Conservation (phyloP, 2,888 invertebrate genomes). For the Tiphia femorata region DNA sequence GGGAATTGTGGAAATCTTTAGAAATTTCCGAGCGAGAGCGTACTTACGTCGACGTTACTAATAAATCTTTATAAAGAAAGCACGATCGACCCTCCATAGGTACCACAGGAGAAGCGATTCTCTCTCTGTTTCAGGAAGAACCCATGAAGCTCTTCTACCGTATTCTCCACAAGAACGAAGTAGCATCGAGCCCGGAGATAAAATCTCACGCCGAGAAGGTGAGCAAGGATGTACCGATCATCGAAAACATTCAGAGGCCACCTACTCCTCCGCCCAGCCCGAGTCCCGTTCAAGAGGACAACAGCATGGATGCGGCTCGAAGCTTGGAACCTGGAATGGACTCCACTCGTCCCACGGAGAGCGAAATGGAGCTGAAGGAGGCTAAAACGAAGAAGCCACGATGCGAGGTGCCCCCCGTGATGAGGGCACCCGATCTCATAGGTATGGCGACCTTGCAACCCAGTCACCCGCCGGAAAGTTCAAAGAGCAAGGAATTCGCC, state of each 20-base stretch:
- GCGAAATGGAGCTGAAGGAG: conserved; percentile 49
- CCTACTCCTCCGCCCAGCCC: conserved; percentile 63
- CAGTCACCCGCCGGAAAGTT: conserved; percentile 26
- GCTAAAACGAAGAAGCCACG: conserved; percentile 59
- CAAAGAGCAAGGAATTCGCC: conserved; percentile 42
- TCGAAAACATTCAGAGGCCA: conserved; percentile 60
- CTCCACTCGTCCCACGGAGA: conserved; percentile 29
- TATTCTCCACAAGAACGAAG: conserved; percentile 46
- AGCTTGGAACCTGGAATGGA: conserved; percentile 28
- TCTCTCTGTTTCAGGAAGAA: conserved; percentile 52
- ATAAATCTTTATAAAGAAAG: too few species aligned
- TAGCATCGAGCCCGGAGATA: conserved; percentile 4
- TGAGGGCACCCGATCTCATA: conserved; percentile 51
- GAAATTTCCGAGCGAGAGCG: too few species aligned
- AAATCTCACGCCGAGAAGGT: conserved; percentile 20
- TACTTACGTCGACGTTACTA: too few species aligned
- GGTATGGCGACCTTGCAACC: conserved; percentile 21
- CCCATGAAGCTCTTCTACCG: conserved; percentile 60
- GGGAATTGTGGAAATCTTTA: too few species aligned
- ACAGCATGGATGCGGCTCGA: conserved; percentile 19
- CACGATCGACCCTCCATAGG: too few species aligned
- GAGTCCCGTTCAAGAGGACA: conserved; percentile 43
- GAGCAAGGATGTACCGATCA: conserved; percentile 32
- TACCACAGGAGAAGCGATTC: conserved; percentile 23
- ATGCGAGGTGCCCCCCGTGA: conserved; percentile 61